A percentile compares a stretch with the other conserved stretches of the same genome.
Evolutionary conservation across 1,140 invertebrate species (phyloP).

Genomic region (Callitettix versicolor): DNA sequence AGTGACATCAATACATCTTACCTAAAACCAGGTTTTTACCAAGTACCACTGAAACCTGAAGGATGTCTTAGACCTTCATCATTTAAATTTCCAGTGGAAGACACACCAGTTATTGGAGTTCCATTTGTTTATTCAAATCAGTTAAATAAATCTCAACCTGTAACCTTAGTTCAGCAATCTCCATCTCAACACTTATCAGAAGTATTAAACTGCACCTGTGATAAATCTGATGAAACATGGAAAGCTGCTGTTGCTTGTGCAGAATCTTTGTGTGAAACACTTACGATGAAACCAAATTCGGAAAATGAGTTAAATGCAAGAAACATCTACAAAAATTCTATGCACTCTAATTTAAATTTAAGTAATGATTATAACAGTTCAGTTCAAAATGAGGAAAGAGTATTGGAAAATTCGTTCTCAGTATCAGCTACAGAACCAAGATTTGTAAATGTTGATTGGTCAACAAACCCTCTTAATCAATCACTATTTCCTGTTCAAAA

Average conservation of each 20-base stretch:
- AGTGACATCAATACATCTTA: background rate
- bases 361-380: too few species aligned
- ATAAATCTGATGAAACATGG: background rate
- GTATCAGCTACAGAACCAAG: too few species aligned
- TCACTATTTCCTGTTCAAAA: too few species aligned
- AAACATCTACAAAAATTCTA: too few species aligned
- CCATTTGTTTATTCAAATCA: background rate
- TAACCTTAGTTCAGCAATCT: background rate
- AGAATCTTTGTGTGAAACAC: background rate
- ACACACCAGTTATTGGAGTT: slow-evolving; percentile 1
- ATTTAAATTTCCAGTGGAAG: background rate
- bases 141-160: background rate
- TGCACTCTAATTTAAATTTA: too few species aligned
- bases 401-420: too few species aligned
- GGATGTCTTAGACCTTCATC: background rate
- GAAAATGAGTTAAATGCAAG: too few species aligned
- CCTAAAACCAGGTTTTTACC: slow-evolving; percentile 1
- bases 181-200: background rate
- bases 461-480: too few species aligned
- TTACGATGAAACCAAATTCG: background rate
- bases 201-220: background rate
- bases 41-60: background rate
- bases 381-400: too few species aligned
- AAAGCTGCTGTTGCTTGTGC: background rate
- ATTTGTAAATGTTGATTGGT: too few species aligned